These are phyloP conservation scores for Garrulus glandarius DNA, from an alignment of 2,797 vertebrate genomes.

Conservation along the genomic window DNA sequence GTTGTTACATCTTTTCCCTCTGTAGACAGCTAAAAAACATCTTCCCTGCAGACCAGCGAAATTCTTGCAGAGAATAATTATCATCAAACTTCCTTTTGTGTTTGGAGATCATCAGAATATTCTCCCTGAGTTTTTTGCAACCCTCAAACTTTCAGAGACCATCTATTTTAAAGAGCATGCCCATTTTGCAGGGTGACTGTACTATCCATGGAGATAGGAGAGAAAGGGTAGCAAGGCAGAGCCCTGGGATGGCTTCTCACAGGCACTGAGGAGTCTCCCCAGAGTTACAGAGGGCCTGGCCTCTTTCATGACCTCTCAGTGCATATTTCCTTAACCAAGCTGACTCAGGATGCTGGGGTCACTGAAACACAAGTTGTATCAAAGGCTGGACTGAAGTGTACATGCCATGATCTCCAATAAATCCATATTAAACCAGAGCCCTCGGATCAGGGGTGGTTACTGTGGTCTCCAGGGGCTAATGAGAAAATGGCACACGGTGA, in stretches of 20 bases:
- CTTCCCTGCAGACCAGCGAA: neutral
- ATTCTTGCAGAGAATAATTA: neutral
- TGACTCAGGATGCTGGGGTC: slow-evolving; percentile 38
- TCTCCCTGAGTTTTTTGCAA: neutral
- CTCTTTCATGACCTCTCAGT: slow-evolving; percentile 6
- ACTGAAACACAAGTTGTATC: neutral
- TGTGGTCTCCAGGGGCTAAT: neutral
- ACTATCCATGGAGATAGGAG: neutral
- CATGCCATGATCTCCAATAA: neutral
- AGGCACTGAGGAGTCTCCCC: neutral
- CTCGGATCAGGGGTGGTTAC: neutral
- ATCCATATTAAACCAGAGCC: neutral
- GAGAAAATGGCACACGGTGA: neutral
- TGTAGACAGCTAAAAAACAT: neutral
- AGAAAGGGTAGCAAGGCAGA: neutral
- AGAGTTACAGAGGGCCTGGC: neutral
- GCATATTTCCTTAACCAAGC: slow-evolving; percentile 22
- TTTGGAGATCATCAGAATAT: neutral
- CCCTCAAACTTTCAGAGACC: neutral
- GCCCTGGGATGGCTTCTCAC: neutral
- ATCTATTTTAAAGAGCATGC: neutral
- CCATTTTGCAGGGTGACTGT: neutral
- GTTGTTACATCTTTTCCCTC: neutral
- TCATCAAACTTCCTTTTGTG: neutral
- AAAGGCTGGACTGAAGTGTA: neutral